A percentile compares a stretch with the other conserved stretches of the same genome.
These are phyloP conservation scores for Pseudorectes ferrugineus DNA, from an alignment of 2,113 vertebrate species.

Conservation along the genomic window DNA sequence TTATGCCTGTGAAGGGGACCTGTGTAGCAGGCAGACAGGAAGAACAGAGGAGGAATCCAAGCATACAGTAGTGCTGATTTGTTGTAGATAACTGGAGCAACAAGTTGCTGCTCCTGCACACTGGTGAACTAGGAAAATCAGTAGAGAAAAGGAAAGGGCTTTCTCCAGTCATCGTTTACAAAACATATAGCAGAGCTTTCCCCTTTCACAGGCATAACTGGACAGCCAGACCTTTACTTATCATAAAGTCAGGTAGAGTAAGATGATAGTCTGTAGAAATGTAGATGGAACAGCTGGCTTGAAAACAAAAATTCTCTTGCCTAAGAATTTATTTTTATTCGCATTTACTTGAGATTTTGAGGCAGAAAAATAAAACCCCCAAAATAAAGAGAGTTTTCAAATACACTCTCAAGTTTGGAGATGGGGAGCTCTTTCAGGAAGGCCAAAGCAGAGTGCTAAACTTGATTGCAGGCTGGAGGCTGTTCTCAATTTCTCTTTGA, in stretches of 20 bases:
- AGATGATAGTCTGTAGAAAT: neutral
- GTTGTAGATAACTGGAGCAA: neutral
- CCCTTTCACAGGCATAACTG: neutral
- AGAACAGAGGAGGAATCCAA: neutral
- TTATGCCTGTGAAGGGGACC: neutral
- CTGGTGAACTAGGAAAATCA: neutral
- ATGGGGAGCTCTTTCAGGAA: neutral
- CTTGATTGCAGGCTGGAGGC: neutral
- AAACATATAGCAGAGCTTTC: neutral
- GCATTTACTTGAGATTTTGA: neutral
- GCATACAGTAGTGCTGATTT: neutral
- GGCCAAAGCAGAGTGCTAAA: neutral
- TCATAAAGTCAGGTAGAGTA: neutral
- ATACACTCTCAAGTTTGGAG: neutral
- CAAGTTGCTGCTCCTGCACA: neutral
- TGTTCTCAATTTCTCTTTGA: neutral
- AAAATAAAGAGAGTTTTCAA: neutral
- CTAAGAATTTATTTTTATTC: neutral
- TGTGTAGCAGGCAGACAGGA: neutral
- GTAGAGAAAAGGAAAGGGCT: neutral
- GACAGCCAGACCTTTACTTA: neutral
- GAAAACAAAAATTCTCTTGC: neutral
- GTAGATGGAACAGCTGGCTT: neutral
- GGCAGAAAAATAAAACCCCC: too few relatives aligned
- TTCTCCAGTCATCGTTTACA: neutral